Evolutionary conservation across 2,888 invertebrate genomes (phyloP), one percentile per base, ranked within the genome.

Genomic region (Lomographa bimaculata): DNA sequence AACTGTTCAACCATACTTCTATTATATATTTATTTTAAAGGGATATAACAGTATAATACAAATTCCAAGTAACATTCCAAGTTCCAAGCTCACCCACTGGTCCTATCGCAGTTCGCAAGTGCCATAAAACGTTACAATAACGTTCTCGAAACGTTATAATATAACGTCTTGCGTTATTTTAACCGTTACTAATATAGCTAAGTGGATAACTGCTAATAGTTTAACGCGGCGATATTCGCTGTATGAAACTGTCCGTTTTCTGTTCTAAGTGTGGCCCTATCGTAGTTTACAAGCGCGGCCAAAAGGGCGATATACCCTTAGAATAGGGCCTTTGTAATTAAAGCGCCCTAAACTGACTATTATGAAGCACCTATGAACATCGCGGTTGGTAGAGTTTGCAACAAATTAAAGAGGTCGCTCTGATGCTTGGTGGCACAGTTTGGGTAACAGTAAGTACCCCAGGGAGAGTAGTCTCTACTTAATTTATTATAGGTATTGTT

Each of bases 331-430:
- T 72, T 70, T 64, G 79, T 86, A 86, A 86, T 89, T 87, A 86
- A 86, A 86, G 74, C 83, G 71, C 79, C 75, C 77, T 84, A 79
- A 84, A 83, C 71, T 75, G 76, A 79, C 82, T 66, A 85, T 86
- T 75, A 76, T 62, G 62, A 70, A 70, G 71, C 71, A 62, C 69
- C 66, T 66, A 69, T 72, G 72, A 69, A 65, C 69, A 69, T 63
- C 62, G 62, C 60, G 54, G 50, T 51, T 41, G 44, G 62, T 60
- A 62, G 56, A 69, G 56, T 54, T 65, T 59, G 59, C 58, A 60
- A 64, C 61, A 48, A 59, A 48, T 52, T 52, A 45, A 35, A 40
- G 40, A 36, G 38, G 23, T 23, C 30, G 39, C 26, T 21, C 12
- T 32, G 35, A 26, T 42, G 42, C 27, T 40, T 40, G 40, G 33